Base-by-base conservation (phyloP, 2,797 vertebrate genomes). In the Liasis olivaceus region DNA sequence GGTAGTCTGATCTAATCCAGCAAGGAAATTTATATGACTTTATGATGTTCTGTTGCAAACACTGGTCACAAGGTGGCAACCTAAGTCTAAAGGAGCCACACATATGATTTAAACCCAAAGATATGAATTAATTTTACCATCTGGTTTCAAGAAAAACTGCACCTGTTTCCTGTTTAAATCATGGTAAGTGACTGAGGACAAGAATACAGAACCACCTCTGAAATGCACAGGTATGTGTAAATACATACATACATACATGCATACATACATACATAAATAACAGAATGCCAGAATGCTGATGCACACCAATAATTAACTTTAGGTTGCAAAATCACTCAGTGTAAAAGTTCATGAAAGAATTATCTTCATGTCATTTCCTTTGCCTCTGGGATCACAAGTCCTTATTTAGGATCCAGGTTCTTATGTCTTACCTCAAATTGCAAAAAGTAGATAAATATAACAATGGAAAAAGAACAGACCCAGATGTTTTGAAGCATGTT, bases 11-110 rank as follows among this genome's bases (percentile, higher is more conserved):
- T 20, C 26, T 66, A 36, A 77, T 42, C 59, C 59, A 87, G 11
- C 12, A 60, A 72, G 60, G 42, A 69, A 86, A 1, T 63, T 84
- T 72, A 22, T 15, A 20, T 60, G 54, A 15, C 31, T 11, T 64
- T 42, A 42, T 64, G 2, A 84, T 95, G 59, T 28, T 93, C 89
- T 64, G 42, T n/a, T 93, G 36, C 94, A 92, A 91, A 72, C 14
- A 63, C 3, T 94, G 94, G 94, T 96, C 97, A 95, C 95, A 96
- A 96, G 97, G 93, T 96, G 97, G 96, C 95, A 96, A 95, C 90
- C 94, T 95, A 90, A 88, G 77, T 86, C 94, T 91, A 90, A 85
- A 90, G 77, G 31, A 94, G 51, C 64, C 47, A 63, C 36, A 90
- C 22, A 66, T 51, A 20, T 66, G 42, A 64, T 51, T 87, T 58